These are phyloP conservation scores for Formica selysi DNA, from an alignment of 1,140 invertebrate species.

Conservation along the genomic window DNA sequence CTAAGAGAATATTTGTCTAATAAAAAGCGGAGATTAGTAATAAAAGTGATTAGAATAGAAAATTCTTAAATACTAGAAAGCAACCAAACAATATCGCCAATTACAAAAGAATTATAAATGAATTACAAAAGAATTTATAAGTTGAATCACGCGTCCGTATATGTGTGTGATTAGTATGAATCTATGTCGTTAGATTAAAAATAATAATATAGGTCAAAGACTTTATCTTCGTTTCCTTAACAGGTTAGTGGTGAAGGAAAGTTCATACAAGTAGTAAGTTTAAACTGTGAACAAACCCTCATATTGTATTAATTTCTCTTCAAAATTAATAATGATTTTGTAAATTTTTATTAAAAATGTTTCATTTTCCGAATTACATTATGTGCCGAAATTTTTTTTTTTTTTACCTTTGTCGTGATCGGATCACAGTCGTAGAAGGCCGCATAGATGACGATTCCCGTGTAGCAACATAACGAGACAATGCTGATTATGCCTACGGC, in stretches of 20 bases:
- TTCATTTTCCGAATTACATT: neutral
- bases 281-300: neutral
- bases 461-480: constrained; percentile 90
- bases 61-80: too few relatives aligned
- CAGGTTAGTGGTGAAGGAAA: too few relatives aligned
- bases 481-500: constrained; percentile 87
- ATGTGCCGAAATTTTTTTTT: too few relatives aligned
- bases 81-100: too few relatives aligned
- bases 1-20: too few relatives aligned
- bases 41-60: too few relatives aligned
- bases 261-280: too few relatives aligned
- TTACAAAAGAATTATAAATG: too few relatives aligned
- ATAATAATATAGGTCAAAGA: neutral
- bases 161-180: neutral
- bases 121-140: too few relatives aligned
- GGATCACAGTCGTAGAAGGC: constrained; percentile 93
- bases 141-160: too few relatives aligned
- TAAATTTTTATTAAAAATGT: neutral
- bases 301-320: neutral
- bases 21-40: too few relatives aligned
- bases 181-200: neutral
- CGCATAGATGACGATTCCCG: constrained; percentile 93
- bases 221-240: neutral
- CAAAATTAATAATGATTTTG: neutral
- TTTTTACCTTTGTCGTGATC: constrained; percentile 87